Evolutionary conservation across 2,797 vertebrate species (phyloP).

Genomic region (Leuciscus waleckii): DNA sequence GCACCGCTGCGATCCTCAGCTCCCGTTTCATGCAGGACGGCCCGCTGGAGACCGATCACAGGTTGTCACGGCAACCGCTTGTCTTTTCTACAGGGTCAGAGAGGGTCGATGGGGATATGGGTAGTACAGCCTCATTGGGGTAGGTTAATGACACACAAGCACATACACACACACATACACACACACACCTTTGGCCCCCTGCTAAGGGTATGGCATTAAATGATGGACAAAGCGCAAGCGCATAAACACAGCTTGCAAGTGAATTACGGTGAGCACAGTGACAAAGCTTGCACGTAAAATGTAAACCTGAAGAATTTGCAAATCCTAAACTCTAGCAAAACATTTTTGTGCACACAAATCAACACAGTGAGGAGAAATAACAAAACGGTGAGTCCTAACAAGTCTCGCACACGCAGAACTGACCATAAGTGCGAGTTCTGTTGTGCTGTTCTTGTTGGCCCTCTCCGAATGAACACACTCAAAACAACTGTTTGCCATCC

Average conservation of each 20-base stretch:
- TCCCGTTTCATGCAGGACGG: slow-evolving; percentile 95
- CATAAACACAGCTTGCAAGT: not conserved
- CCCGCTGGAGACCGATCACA: slow-evolving; percentile 91
- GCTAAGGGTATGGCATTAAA: not conserved
- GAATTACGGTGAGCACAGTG: not conserved
- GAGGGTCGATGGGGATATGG: slow-evolving; percentile 82
- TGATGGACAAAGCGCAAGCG: not conserved
- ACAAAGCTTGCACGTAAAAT: not conserved
- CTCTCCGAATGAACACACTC: too few species aligned
- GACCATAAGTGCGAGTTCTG: not conserved
- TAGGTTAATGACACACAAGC: slow-evolving; percentile 70
- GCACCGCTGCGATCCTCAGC: slow-evolving; percentile 95
- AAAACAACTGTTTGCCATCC: too few species aligned
- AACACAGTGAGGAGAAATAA: not conserved
- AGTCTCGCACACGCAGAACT: not conserved
- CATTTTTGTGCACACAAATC: not conserved
- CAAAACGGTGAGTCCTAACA: not conserved
- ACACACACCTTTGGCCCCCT: slow-evolving; percentile 18
- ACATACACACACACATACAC: slow-evolving; percentile 16
- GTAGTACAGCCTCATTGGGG: slow-evolving; percentile 80
- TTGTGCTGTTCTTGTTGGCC: not conserved
- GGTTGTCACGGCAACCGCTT: slow-evolving; percentile 85
- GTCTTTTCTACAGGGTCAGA: slow-evolving; percentile 84
- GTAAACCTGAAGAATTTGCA: not conserved
- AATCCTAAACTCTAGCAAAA: not conserved